Evolutionary conservation across 2,888 invertebrate species (phyloP).

Genomic region (Eucriotettix oculatus): DNA sequence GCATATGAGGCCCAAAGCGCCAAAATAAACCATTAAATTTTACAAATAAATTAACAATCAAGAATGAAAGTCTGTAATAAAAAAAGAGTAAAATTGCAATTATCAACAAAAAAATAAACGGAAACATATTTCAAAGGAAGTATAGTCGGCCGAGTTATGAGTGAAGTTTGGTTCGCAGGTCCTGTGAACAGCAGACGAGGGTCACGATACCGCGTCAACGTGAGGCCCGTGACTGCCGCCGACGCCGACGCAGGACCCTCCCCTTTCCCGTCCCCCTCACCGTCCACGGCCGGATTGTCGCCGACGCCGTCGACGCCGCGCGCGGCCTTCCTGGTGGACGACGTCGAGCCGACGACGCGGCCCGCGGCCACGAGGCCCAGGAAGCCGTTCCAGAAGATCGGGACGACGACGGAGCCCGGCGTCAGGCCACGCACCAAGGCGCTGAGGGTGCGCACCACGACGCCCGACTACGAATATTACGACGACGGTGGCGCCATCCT

Average conservation of each 20-base stretch:
- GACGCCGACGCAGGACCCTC: not conserved
- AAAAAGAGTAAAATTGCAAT: too few species aligned
- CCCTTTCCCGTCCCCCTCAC: not conserved
- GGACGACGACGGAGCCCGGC: not conserved
- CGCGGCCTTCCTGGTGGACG: not conserved
- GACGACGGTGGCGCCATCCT: conserved; percentile 40
- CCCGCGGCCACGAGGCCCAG: not conserved
- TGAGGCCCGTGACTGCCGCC: not conserved
- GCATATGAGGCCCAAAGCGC: too few species aligned
- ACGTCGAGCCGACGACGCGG: not conserved
- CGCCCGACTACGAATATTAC: conserved; percentile 48
- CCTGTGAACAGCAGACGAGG: too few species aligned
- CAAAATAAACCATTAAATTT: too few species aligned
- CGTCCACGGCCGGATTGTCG: not conserved
- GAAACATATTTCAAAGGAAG: too few species aligned
- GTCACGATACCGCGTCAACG: too few species aligned
- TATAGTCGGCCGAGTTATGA: too few species aligned
- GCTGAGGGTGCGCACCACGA: too few species aligned
- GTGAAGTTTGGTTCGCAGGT: too few species aligned
- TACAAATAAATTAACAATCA: too few species aligned
- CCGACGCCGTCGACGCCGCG: not conserved
- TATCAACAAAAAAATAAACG: too few species aligned
- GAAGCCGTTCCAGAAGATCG: not conserved
- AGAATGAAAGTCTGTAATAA: too few species aligned
- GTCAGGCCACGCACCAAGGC: not conserved